Percentiles rank a stretch among this genome's conserved stretches.
Evolutionary conservation across 2,888 invertebrate genomes (phyloP).

Genomic region (Allolobophora icterica): DNA sequence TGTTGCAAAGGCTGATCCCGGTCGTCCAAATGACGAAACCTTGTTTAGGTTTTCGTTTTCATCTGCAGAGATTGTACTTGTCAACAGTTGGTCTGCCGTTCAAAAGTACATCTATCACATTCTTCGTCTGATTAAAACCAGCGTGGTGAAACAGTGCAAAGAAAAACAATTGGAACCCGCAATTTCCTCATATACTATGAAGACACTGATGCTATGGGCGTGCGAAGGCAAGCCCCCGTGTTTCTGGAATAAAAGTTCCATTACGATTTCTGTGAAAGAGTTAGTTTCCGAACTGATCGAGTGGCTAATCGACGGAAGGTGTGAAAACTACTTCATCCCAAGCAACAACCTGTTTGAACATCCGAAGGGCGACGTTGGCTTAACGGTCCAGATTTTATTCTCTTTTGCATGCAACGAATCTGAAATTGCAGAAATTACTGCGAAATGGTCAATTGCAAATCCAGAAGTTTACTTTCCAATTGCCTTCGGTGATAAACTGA

Average conservation of each 20-base stretch:
- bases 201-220: constrained; percentile 1
- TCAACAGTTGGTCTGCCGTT: background rate
- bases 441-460: background rate
- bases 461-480: background rate
- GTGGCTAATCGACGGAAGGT: background rate
- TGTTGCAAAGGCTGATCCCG: background rate
- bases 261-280: background rate
- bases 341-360: background rate
- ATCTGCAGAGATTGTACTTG: background rate
- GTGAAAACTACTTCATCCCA: background rate
- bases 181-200: background rate
- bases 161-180: background rate
- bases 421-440: background rate
- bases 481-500: background rate
- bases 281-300: background rate
- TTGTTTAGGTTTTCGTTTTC: constrained; percentile 26
- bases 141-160: background rate
- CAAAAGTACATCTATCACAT: constrained; percentile 23
- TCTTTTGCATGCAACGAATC: background rate
- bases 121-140: background rate
- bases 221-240: background rate
- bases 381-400: background rate
- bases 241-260: background rate
- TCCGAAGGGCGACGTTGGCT: background rate
- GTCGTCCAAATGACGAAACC: background rate